These are phyloP conservation scores for Phlogophora meticulosa DNA, from an alignment of 2,888 invertebrate species.

Conservation along the genomic window DNA sequence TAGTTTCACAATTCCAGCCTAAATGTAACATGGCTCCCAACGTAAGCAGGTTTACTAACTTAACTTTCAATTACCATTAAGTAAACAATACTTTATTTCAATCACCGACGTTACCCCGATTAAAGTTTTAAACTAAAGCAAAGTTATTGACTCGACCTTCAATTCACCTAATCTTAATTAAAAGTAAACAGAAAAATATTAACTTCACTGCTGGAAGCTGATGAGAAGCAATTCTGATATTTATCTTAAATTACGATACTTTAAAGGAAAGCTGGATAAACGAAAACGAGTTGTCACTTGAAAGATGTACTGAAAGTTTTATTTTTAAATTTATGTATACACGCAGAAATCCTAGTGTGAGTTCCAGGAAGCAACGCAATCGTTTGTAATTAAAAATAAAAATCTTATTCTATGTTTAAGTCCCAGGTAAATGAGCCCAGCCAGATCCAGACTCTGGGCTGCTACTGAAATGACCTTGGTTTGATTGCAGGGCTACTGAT, in stretches of 20 bases:
- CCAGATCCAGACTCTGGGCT: no score
- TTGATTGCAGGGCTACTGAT: no score
- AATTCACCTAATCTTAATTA: constrained; percentile 31
- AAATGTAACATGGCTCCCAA: no score
- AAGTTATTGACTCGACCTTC: constrained; percentile 32
- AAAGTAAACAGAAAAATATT: constrained; percentile 49
- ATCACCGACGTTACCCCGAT: constrained; percentile 1
- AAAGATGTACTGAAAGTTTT: not conserved
- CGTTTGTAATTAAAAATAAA: no score
- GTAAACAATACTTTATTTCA: constrained; percentile 21
- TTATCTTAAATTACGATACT: constrained; percentile 29
- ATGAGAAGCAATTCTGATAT: constrained; percentile 24
- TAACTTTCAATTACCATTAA: constrained; percentile 27
- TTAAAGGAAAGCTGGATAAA: not conserved
- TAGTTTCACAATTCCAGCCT: no score
- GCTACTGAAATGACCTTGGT: no score
- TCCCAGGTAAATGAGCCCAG: no score
- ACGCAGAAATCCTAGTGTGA: no score
- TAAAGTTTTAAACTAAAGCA: constrained; percentile 35
- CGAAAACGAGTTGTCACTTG: not conserved
- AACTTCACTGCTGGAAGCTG: constrained; percentile 13
- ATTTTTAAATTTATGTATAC: not conserved
- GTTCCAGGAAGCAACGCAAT: no score
- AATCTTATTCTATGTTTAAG: no score
- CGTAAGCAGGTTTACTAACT: not conserved